These are phyloP conservation scores for Entomobrya proxima DNA, from an alignment of 2,888 invertebrate species.

Conservation along the genomic window DNA sequence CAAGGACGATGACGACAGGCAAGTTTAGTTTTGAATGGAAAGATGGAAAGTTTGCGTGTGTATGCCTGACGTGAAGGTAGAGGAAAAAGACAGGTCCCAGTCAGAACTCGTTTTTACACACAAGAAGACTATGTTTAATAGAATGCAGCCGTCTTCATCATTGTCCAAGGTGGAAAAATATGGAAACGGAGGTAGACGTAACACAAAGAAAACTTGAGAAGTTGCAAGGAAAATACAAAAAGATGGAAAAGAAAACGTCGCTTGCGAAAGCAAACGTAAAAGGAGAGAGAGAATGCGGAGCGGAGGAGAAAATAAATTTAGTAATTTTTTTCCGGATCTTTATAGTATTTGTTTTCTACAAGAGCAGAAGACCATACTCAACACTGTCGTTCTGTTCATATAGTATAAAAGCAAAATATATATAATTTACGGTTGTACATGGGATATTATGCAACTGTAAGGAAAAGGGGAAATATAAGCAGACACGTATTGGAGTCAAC, in stretches of 20 bases:
- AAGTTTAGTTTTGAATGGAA: conserved; percentile 42
- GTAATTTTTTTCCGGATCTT: background rate
- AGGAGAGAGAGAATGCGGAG: background rate
- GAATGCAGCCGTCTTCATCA: conserved; percentile 2
- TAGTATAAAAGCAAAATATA: background rate
- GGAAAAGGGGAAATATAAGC: background rate
- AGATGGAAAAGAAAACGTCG: background rate
- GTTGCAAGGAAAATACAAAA: background rate
- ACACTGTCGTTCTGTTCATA: background rate
- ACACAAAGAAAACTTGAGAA: conserved; percentile 14
- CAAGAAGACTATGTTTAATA: background rate
- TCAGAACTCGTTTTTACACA: background rate
- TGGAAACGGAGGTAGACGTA: background rate
- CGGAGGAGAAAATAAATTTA: background rate
- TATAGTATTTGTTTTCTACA: conserved; percentile 5
- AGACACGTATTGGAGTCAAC: background rate
- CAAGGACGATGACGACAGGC: conserved; percentile 23
- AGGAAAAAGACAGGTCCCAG: conserved; percentile 15
- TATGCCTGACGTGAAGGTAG: background rate
- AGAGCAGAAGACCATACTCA: background rate
- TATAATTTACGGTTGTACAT: background rate
- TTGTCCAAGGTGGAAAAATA: background rate
- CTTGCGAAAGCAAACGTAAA: conserved; percentile 16
- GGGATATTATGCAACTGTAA: background rate
- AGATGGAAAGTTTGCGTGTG: conserved; percentile 14